Base-by-base conservation (phyloP, 1,140 invertebrate species). In the Aplysia californica region DNA sequence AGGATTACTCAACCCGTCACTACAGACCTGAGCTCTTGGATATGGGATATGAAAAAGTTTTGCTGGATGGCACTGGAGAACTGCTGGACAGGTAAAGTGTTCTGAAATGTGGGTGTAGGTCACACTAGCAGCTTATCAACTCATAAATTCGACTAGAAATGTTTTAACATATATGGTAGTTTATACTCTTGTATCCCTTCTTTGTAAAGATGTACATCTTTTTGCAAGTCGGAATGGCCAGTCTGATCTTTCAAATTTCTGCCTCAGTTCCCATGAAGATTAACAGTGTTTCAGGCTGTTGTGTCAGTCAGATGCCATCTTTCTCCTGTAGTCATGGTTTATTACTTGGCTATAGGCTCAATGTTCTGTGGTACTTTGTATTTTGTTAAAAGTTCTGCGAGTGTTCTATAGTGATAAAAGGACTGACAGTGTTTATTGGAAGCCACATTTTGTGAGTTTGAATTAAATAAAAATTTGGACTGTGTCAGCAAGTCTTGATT, bases 21-120 rank as follows among this genome's bases (percentile, higher is more conserved):
- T 85, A 82, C 70, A 67, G 72, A 21, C 74, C 80, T 29, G 76
- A 82, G 64, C 66, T 70, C 44, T 31, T 79, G 3, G 79, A 83
- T 44, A 80, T 84, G 74, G 80, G 79, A 18, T 82, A 73, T 66
- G 77, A 86, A 20, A 79, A 73, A 61, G 56, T 81, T 29, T 38
- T 86, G 29, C 69, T 83, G n/a, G 83, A 85, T 76, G 85, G 85
- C 10, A 81, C 83, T 77, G 82, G 82, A 39, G 83, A 86, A 65
- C 55, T 86, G 68, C 26, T 81, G 36, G 80, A 83, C 68, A 83
- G 81, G 81, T 78, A 41, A 74, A 31, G 20, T n/a, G 10, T 61
- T 6, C 26, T 15, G 18, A 18, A 6, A n/a, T 6, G 18, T n/a
- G 18, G 23, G 44, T 50, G 10, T 50, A 15, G 10, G 44, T 50